Evolutionary conservation across 2,888 invertebrate species (phyloP), one percentile per base, ranked within the genome.

Genomic region (Alitta virens): DNA sequence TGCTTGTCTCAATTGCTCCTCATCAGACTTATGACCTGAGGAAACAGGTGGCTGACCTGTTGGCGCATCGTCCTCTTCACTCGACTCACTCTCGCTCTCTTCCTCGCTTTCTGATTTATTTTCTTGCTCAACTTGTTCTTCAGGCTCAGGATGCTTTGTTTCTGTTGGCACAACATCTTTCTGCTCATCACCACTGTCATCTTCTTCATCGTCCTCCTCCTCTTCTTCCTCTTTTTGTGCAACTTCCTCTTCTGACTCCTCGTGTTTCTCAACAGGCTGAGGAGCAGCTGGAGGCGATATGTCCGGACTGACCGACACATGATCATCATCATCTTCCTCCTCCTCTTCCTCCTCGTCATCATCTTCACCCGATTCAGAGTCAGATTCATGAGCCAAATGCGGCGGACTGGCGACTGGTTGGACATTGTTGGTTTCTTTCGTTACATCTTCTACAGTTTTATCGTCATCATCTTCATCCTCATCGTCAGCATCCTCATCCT

Each of bases 251-350:
- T 54, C 33, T 55, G 23, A 16, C 33, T 46, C 46, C 21, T 46
- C 46, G n/a, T 46, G 46, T 46, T 46, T 46, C 21, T 26, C 16
- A n/a, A 51, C n/a, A 3, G 25, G 42, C 24, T 59, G 51, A 18
- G 49, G 26, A 25, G 49, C 59, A n/a, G 49, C 59, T 5, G 51
- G 24, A 24, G 38, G 51, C 40, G 49, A 50, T 1, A 49, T 51
- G 24, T 59, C 59, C 2, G 59, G 59, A 50, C 49, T 59, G 40
- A 40, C 52, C 33, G 49, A 55, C 33, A 52, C 55, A 18, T 43
- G 57, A 5, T 58, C 62, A 16, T 58, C 64, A 5, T 60, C 56
- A 27, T 64, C 64, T 38, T 62, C 54, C 43, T 58, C 58, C n/a
- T 58, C 62, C 52, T 57, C 61, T 25, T 62, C 53, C 52, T 38